phyloP scores from a whole-genome alignment of 2,888 invertebrate species.

The Rhaphigaster nebulosa region DNA sequence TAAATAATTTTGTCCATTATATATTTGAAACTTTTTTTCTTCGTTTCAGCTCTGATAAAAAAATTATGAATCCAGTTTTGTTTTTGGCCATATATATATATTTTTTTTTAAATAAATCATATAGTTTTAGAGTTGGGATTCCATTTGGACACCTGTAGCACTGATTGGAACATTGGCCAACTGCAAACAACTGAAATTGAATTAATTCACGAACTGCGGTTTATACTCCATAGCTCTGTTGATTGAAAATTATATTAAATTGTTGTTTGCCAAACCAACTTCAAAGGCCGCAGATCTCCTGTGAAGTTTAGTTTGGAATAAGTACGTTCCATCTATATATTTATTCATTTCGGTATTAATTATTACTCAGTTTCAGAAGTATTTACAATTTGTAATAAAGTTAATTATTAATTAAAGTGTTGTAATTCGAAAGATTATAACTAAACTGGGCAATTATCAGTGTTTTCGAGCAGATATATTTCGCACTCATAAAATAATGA shows the following conservation, averaged over 20 bases:
- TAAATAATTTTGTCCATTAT: too few species aligned
- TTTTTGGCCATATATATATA: too few species aligned
- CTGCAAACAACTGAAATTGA: conserved; percentile 3
- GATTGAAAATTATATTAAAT: conserved; percentile 28
- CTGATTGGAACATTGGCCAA: conserved; percentile 12
- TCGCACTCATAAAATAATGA: too few species aligned
- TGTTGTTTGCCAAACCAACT: not conserved
- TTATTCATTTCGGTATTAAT: not conserved
- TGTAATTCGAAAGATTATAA: not conserved
- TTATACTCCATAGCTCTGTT: not conserved
- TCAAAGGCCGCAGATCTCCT: not conserved
- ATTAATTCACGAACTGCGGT: conserved; percentile 9
- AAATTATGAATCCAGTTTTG: too few species aligned
- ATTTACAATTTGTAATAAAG: not conserved
- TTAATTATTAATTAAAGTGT: not conserved
- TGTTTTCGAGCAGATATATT: too few species aligned
- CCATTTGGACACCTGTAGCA: not conserved
- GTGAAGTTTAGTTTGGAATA: not conserved
- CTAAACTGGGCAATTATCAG: not conserved
- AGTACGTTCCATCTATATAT: not conserved
- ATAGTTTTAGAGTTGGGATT: not conserved
- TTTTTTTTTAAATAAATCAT: not conserved
- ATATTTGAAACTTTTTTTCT: too few species aligned
- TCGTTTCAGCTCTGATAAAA: too few species aligned
- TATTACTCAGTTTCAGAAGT: not conserved